Conservation (phyloP, 2,113 vertebrate species). For the Psittacara wagleri region DNA sequence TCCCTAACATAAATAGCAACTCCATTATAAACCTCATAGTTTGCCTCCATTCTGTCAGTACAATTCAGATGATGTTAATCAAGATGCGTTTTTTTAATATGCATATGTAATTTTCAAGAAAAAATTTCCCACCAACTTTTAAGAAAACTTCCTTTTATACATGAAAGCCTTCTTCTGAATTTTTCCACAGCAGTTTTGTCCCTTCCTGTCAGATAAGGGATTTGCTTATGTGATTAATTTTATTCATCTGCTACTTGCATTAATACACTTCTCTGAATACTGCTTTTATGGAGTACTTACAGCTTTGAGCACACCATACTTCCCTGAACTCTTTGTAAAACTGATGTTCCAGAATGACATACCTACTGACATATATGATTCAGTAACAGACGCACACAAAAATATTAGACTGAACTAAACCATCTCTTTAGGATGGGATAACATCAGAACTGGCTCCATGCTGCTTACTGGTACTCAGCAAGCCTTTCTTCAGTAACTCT, state of each 20-base stretch:
- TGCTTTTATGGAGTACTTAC: neutral
- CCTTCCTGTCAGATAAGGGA: neutral
- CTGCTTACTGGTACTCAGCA: neutral
- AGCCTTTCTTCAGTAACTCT: neutral
- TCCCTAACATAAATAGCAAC: too few relatives aligned
- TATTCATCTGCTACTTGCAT: neutral
- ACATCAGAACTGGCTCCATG: neutral
- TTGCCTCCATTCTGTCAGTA: neutral
- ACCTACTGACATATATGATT: neutral
- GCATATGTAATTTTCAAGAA: neutral
- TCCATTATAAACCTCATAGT: neutral
- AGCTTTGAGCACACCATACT: neutral
- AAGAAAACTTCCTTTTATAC: neutral
- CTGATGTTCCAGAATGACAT: neutral
- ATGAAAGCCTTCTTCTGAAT: neutral
- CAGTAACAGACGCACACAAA: neutral
- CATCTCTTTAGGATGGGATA: neutral
- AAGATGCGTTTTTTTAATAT: neutral
- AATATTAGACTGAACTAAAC: neutral
- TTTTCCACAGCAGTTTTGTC: neutral
- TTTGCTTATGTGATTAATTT: neutral
- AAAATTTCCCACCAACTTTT: neutral
- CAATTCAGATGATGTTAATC: neutral
- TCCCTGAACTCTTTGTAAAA: neutral
- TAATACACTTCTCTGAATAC: neutral